Base-by-base conservation (phyloP, 2,797 vertebrate genomes). In the Pelobates cultripes region DNA sequence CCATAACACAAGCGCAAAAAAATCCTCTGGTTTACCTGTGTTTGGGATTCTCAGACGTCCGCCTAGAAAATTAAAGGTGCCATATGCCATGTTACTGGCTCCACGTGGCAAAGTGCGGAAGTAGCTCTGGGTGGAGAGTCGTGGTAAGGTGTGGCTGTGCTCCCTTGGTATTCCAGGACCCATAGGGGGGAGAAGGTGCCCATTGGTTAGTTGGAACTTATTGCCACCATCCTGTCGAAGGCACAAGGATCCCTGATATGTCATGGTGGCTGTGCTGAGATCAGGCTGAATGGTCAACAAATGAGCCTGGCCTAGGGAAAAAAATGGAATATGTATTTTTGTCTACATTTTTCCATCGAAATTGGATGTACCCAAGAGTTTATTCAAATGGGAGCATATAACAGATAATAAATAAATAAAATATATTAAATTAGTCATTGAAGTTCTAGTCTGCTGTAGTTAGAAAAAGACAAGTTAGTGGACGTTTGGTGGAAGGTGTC, bases 271-370 rank as follows among this genome's bases (percentile, higher is more conserved):
- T 68, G 97, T 97, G 87, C 97, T 98, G 87, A 99, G 94, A 92
- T 99, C 98, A 0, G 98, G 98, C 91, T 99, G 98, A 93, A 99
- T 99, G 89, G 98, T 99, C 86, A 99, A 96, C 93, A 99, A 94
- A 89, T 97, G 94, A 85, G 98, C 97, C 86, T 97, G 98, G 92
- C 99, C 98, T 99, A 76, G 42, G 17, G 7, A 4, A 64, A 43
- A 68, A 60, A 9, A 51, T 51, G 10, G 10, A 51, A 51, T 6
- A 51, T 6, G 10, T 1, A 51, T 51, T 51, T 51, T 51, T 28
- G 28, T 28, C 28, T 2, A 51, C 10, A 51, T 51, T 51, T 51
- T 51, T 51, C 47, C 28, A 28, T 28, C 28, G 28, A 28, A 28
- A 28, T 28, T 28, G 28, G 28, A 28, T 1, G 28, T 28, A 28